Evolutionary conservation across 2,113 vertebrate genomes (phyloP).

Genomic region (Takifugu flavidus): DNA sequence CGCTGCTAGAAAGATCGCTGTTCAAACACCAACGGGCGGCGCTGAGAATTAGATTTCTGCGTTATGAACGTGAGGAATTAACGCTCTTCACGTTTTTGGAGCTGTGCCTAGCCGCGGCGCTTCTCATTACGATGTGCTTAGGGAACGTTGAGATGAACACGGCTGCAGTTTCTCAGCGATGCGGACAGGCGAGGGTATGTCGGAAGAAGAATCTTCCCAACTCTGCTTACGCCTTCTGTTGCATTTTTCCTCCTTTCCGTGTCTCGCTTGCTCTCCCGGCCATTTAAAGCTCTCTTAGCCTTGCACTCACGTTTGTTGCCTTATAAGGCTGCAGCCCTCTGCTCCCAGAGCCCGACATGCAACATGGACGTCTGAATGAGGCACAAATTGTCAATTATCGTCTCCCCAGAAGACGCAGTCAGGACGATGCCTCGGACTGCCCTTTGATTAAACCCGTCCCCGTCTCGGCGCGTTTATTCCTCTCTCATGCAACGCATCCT

Average conservation of each 20-base stretch:
- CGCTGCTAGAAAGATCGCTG: not conserved
- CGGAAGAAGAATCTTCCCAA: constrained; percentile 17
- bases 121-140: constrained; percentile 32
- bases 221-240: constrained; percentile 38
- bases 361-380: constrained; percentile 37
- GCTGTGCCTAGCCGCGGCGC: constrained; percentile 11
- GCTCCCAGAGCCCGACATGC: constrained; percentile 42
- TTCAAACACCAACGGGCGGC: constrained; percentile 14
- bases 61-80: constrained; percentile 8
- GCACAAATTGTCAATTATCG: constrained; percentile 23
- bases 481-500: constrained; percentile 38
- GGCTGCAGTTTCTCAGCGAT: constrained; percentile 19
- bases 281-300: constrained; percentile 31
- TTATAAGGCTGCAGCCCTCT: constrained; percentile 66
- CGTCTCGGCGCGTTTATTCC: constrained; percentile 36
- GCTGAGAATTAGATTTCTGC: not conserved
- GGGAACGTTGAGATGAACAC: constrained; percentile 37
- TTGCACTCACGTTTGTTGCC: constrained; percentile 57
- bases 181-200: constrained; percentile 25
- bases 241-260: constrained; percentile 11
- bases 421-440: constrained; percentile 1
- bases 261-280: constrained; percentile 33
- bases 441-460: constrained; percentile 19
- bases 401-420: not conserved
- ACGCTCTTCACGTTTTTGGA: constrained; percentile 2